Percentiles rank a stretch among this genome's conserved stretches.
Evolutionary conservation across 2,113 vertebrate genomes (phyloP).

Genomic region (Haplochromis burtoni): DNA sequence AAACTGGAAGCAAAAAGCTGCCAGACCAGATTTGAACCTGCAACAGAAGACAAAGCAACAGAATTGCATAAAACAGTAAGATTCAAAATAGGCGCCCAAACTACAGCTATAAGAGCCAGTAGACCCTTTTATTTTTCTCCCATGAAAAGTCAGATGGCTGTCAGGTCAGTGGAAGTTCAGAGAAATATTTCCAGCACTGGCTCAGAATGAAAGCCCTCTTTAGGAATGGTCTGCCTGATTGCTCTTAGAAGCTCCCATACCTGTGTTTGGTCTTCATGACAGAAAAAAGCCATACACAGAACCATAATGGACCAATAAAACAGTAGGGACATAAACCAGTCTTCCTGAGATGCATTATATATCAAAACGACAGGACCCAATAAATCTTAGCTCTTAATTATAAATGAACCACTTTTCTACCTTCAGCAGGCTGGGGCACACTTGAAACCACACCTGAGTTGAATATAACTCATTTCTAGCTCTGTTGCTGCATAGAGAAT

Average conservation of each 20-base stretch:
- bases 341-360: conserved; percentile 33
- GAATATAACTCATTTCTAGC: background rate
- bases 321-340: background rate
- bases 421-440: background rate
- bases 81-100: background rate
- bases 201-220: conserved; percentile 1
- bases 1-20: background rate
- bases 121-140: background rate
- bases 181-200: background rate
- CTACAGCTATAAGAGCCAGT: background rate
- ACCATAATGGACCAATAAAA: conserved; percentile 28
- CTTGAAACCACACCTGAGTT: background rate
- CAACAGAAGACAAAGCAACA: background rate
- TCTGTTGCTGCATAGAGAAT: background rate
- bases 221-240: background rate
- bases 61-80: background rate
- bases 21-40: background rate
- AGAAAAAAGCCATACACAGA: background rate
- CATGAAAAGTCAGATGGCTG: background rate
- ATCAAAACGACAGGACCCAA: conserved; percentile 21
- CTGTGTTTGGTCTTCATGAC: background rate
- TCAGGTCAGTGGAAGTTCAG: conserved; percentile 3
- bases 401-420: conserved; percentile 27
- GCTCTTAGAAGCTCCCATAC: background rate
- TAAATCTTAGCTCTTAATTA: conserved; percentile 45